Evolutionary conservation across 2,113 vertebrate species (phyloP).

Genomic region (Halichoerus grypus): DNA sequence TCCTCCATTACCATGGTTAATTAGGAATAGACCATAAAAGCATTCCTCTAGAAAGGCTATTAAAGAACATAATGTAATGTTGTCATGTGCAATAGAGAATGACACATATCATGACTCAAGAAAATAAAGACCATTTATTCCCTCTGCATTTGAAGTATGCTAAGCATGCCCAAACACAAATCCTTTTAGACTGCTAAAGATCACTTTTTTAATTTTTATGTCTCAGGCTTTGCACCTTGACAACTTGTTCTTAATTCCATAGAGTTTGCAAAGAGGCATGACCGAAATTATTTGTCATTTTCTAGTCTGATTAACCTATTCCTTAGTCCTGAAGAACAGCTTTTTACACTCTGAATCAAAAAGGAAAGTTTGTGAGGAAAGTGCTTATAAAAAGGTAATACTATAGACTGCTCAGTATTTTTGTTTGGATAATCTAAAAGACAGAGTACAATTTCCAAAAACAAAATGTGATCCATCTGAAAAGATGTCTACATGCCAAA

Average conservation of each 20-base stretch:
- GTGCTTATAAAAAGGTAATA: conserved; percentile 22
- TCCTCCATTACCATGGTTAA: conserved; percentile 70
- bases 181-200: background rate
- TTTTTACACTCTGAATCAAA: background rate
- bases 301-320: background rate
- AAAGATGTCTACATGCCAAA: conserved; percentile 50
- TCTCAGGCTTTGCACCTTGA: background rate
- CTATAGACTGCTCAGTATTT: background rate
- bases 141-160: background rate
- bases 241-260: background rate
- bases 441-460: conserved; percentile 54
- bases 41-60: conserved; percentile 67
- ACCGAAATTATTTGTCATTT: background rate
- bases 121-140: conserved; percentile 38
- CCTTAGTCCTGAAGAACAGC: background rate
- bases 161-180: background rate
- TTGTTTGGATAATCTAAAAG: conserved; percentile 37
- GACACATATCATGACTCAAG: conserved; percentile 51
- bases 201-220: background rate
- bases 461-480: background rate
- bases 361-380: conserved; percentile 16
- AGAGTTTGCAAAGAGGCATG: background rate
- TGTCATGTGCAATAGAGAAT: conserved; percentile 58
- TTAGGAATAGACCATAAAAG: conserved; percentile 63
- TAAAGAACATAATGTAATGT: conserved; percentile 60